Percentiles rank a stretch among this genome's conserved stretches.
phyloP scores from a whole-genome alignment of 1,140 invertebrate species.

The Asobara japonica region DNA sequence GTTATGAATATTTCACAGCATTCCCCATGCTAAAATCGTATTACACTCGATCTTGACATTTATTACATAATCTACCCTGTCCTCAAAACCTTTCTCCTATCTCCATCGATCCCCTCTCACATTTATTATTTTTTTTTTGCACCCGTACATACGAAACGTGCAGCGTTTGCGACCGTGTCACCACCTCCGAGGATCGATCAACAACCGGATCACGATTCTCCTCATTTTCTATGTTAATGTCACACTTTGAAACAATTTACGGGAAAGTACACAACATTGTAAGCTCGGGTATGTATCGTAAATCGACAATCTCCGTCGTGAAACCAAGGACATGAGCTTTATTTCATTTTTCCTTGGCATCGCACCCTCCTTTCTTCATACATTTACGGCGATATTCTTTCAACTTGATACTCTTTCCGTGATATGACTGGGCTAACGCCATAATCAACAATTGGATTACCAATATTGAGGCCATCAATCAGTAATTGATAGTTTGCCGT shows the following conservation, averaged over 20 bases:
- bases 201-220: constrained; percentile 21
- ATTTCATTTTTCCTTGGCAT: constrained; percentile 4
- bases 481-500: too few species aligned
- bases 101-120: constrained; percentile 25
- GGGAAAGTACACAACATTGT: not conserved
- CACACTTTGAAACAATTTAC: constrained; percentile 14
- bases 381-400: too few species aligned
- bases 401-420: too few species aligned
- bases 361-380: too few species aligned
- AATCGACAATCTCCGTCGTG: not conserved
- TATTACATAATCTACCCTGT: constrained; percentile 29
- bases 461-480: too few species aligned
- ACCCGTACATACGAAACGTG: not conserved
- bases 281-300: not conserved
- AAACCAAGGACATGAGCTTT: not conserved
- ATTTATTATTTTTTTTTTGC: not conserved
- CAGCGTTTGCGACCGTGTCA: constrained; percentile 1
- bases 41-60: constrained; percentile 29
- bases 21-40: constrained; percentile 7
- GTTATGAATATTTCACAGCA: not conserved
- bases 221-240: constrained; percentile 9
- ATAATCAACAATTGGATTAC: too few species aligned
- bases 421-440: too few species aligned
- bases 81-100: constrained; percentile 27
- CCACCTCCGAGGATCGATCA: not conserved